Evolutionary conservation across 2,113 vertebrate species (phyloP).

Genomic region (Pangasianodon hypophthalmus): DNA sequence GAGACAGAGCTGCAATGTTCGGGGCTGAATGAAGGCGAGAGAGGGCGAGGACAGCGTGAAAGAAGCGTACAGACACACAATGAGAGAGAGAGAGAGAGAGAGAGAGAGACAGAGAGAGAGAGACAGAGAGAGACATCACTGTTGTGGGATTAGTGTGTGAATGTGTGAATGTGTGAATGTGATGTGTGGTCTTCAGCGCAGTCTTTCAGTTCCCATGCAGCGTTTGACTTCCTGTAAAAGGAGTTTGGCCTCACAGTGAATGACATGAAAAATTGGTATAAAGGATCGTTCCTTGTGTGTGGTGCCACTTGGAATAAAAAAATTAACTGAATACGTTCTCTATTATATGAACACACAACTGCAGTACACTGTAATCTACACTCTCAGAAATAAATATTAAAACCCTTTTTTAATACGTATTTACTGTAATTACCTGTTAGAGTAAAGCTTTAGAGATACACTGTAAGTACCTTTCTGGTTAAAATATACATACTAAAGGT

Average conservation of each 20-base stretch:
- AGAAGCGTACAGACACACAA: neutral
- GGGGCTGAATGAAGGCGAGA: neutral
- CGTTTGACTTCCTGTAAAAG: slow-evolving; percentile 16
- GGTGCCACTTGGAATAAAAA: neutral
- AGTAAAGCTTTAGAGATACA: no score
- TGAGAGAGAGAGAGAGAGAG: neutral
- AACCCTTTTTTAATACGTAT: neutral
- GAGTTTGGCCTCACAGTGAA: neutral
- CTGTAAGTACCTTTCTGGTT: no score
- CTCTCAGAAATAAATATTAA: neutral
- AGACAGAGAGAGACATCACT: neutral
- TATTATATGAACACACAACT: neutral
- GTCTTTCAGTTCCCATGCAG: slow-evolving; percentile 16
- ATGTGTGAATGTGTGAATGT: slow-evolving; percentile 12
- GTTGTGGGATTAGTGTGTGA: slow-evolving; percentile 2
- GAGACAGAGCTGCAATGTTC: slow-evolving; percentile 21
- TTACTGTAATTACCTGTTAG: no score
- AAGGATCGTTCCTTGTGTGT: neutral
- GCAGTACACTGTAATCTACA: neutral
- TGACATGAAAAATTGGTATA: neutral
- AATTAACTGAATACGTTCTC: neutral
- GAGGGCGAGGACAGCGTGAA: slow-evolving; percentile 6
- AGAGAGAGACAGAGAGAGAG: neutral
- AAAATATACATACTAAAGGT: neutral
- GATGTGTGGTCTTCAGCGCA: slow-evolving; percentile 1